These are phyloP conservation scores for Paradoxurus hermaphroditus DNA, from an alignment of 2,113 vertebrate species.

Conservation along the genomic window DNA sequence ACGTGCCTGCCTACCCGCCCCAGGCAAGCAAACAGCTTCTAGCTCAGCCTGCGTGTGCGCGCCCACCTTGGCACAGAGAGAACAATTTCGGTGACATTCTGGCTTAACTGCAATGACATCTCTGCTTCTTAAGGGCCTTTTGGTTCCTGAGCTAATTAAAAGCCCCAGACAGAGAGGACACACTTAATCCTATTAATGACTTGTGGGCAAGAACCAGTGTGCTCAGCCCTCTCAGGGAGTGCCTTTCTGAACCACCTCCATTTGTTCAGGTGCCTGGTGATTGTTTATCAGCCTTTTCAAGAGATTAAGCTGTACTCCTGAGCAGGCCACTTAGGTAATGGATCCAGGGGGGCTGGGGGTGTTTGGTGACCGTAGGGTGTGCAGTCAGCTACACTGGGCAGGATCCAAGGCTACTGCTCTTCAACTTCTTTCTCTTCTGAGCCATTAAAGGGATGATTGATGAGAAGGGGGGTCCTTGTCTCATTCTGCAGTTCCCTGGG, in stretches of 20 bases:
- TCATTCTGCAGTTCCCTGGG: neutral
- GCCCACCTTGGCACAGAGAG: neutral
- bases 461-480: neutral
- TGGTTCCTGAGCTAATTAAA: slow-evolving; percentile 56
- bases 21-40: neutral
- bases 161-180: slow-evolving; percentile 36
- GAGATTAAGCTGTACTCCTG: slow-evolving; percentile 66
- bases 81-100: neutral
- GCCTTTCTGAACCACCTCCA: slow-evolving; percentile 10
- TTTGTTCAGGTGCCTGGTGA: slow-evolving; percentile 68
- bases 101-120: slow-evolving; percentile 51
- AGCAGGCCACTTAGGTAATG: neutral
- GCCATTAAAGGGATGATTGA: neutral
- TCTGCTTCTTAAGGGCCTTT: slow-evolving; percentile 47
- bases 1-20: neutral
- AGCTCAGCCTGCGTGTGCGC: neutral
- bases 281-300: slow-evolving; percentile 73
- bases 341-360: neutral
- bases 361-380: neutral
- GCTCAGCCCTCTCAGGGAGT: slow-evolving; percentile 38
- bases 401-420: neutral
- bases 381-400: neutral
- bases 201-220: slow-evolving; percentile 23
- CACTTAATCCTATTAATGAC: slow-evolving; percentile 67
- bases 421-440: neutral